These are phyloP conservation scores for Volucella inanis DNA, from an alignment of 2,888 invertebrate genomes.

Conservation along the genomic window DNA sequence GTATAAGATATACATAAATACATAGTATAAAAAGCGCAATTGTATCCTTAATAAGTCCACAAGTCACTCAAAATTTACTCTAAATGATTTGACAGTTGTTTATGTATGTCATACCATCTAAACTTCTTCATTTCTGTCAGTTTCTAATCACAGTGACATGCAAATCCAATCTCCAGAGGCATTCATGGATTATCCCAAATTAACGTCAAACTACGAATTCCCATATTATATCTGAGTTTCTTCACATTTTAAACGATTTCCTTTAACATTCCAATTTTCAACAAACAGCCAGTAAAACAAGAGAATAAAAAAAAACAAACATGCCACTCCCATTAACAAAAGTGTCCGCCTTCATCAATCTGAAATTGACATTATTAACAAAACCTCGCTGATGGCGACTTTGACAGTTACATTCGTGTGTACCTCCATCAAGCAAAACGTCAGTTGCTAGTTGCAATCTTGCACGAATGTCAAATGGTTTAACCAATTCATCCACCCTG, in stretches of 20 bases:
- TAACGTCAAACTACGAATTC: background rate
- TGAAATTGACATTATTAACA: conserved; percentile 3
- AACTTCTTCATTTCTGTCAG: background rate
- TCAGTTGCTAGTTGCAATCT: conserved; percentile 42
- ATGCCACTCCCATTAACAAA: conserved; percentile 28
- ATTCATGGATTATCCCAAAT: background rate
- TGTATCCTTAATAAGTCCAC: too few relatives aligned
- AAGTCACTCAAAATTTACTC: too few relatives aligned
- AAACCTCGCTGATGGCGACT: conserved; percentile 47
- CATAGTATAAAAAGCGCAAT: too few relatives aligned
- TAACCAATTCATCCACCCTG: conserved; percentile 3
- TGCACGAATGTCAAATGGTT: conserved; percentile 24
- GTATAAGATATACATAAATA: too few relatives aligned
- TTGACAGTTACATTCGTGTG: conserved; percentile 63
- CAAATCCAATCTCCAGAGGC: background rate
- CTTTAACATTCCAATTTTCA: conserved; percentile 52
- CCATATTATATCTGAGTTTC: conserved; percentile 20
- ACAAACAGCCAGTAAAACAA: conserved; percentile 22
- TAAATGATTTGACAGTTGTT: too few relatives aligned
- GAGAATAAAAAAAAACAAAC: conserved; percentile 26
- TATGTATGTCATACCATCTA: background rate
- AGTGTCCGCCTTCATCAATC: background rate
- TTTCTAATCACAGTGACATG: background rate
- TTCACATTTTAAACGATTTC: conserved; percentile 30
- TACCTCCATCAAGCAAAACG: conserved; percentile 55